phyloP scores from a whole-genome alignment of 2,797 vertebrate species.

The Argya squamiceps region DNA sequence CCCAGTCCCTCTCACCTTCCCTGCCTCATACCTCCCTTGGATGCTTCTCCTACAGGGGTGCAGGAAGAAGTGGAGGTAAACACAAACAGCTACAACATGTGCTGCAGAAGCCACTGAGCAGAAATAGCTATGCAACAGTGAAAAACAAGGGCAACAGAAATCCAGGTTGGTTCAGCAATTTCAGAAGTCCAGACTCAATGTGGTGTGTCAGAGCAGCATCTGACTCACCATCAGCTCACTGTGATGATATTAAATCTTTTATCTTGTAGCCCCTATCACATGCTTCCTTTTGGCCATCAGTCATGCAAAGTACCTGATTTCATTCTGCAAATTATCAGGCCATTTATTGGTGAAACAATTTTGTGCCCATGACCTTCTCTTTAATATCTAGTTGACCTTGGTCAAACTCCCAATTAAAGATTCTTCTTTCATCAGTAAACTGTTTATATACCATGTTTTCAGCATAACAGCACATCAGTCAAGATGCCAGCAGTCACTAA shows the following conservation, averaged over 20 bases:
- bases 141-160: not conserved
- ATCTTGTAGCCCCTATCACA: not conserved
- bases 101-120: not conserved
- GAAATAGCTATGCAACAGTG: not conserved
- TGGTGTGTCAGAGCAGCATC: not conserved
- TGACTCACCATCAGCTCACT: not conserved
- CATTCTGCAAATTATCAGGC: not conserved
- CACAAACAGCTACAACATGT: not conserved
- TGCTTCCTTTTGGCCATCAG: not conserved
- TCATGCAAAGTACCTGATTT: not conserved
- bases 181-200: not conserved
- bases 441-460: not conserved
- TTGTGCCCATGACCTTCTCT: not conserved
- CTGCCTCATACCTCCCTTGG: not conserved
- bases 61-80: not conserved
- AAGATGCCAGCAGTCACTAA: not conserved
- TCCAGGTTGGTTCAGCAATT: not conserved
- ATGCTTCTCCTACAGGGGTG: not conserved
- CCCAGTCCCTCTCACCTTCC: not conserved
- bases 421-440: not conserved
- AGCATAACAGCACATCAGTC: not conserved
- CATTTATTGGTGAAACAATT: not conserved
- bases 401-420: not conserved
- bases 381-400: not conserved
- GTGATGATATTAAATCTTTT: not conserved